Evolutionary conservation across 2,113 vertebrate species (phyloP).

Genomic region (Spermophilus dauricus): DNA sequence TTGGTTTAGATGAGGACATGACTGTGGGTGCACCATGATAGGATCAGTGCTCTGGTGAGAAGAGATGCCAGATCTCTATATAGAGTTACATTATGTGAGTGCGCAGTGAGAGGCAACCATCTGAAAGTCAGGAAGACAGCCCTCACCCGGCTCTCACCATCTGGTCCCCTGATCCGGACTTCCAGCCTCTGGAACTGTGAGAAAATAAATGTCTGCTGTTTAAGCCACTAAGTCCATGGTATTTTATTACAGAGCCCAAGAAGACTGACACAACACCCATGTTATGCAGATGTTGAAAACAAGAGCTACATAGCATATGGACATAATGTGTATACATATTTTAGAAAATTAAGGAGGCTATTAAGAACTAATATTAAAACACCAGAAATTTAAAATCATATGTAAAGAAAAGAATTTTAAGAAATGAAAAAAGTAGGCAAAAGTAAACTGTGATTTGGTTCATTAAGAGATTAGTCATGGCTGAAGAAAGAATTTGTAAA

Average conservation of each 20-base stretch:
- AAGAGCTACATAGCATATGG: neutral
- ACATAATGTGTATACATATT: neutral
- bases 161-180: neutral
- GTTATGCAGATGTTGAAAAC: neutral
- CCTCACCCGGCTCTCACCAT: neutral
- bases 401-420: neutral
- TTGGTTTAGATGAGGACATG: neutral
- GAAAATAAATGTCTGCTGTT: neutral
- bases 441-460: neutral
- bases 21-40: neutral
- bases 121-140: neutral
- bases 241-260: neutral
- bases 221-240: neutral
- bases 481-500: neutral
- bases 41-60: neutral
- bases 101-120: neutral
- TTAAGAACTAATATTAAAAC: neutral
- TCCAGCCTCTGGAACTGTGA: neutral
- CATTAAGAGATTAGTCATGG: neutral
- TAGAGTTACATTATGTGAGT: neutral
- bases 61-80: neutral
- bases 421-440: neutral
- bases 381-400: neutral
- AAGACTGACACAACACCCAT: neutral
- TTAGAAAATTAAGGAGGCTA: neutral